Evolutionary conservation across 2,113 vertebrate genomes (phyloP), one percentile per base, ranked within the genome.

Genomic region (Leptobrachium ailaonicum): DNA sequence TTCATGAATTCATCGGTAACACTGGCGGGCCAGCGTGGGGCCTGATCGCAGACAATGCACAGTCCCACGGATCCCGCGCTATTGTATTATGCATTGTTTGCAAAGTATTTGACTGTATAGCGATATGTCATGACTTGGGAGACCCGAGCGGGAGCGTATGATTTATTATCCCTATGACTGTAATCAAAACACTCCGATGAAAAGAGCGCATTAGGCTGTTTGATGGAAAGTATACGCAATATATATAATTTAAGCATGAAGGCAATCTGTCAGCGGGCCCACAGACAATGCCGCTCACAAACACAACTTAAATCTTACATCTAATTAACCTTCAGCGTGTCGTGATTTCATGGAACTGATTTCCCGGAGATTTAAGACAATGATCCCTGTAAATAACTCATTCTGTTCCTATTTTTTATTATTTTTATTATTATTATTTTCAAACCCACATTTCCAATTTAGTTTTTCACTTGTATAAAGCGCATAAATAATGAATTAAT

Each of bases 81-180:
- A 64, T 64, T 40, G 32, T 64, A 8, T 40, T 40, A 40, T 64
- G 62, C 13, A 60, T 64, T 64, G 32, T 64, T 64, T 64, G 20
- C n/a, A 40, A 40, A 4, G 32, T 40, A 6, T 32, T 20, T 64
- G 62, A 64, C 62, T 64, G 6, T 64, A 40, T 64, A 64, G 62
- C 62, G 3, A 2, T 64, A 4, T 64, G 14, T 64, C 62, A 64
- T 4, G 62, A 20, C 32, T 64, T 50, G 62, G n/a, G n/a, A 64
- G 62, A 13, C n/a, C 62, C 3, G 47, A 4, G 6, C 40, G 40
- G 6, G 62, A 64, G 6, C 3, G 1, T 10, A 69, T 77, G 66
- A 77, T 77, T 77, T 68, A 32, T 53, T 64, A 60, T 58, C 75
- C 66, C 64, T 77, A 77, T 43, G 75, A 64, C 54, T 69, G 67